phyloP scores from a whole-genome alignment of 1,140 invertebrate genomes.

The Hycleus cichorii region DNA sequence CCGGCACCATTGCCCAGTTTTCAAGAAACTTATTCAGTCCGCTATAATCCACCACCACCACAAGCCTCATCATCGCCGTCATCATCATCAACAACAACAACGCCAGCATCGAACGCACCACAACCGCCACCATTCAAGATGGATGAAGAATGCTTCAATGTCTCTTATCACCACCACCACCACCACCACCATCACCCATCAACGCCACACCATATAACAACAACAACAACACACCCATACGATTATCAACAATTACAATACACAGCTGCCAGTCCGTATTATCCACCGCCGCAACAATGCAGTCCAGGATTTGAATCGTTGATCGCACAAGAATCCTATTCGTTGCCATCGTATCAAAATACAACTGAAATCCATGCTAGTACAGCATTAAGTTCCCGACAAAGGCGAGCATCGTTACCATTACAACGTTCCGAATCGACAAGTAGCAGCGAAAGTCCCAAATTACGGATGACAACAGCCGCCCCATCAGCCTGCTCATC shows the following conservation, averaged over 20 bases:
- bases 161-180: slow-evolving; percentile 45
- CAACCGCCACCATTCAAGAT: slow-evolving; percentile 54
- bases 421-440: slow-evolving; percentile 69
- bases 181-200: slow-evolving; percentile 44
- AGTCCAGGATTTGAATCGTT: slow-evolving; percentile 47
- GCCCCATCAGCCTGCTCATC: slow-evolving; percentile 59
- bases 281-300: slow-evolving; percentile 48
- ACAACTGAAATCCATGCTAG: slow-evolving; percentile 50
- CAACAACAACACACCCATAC: slow-evolving; percentile 47
- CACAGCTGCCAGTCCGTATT: slow-evolving; percentile 46
- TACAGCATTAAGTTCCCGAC: slow-evolving; percentile 50
- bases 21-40: slow-evolving; percentile 75
- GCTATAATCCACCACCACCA: slow-evolving; percentile 46
- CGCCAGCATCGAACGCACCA: neutral
- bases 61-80: slow-evolving; percentile 36
- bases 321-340: slow-evolving; percentile 51
- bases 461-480: slow-evolving; percentile 46
- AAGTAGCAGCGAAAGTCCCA: slow-evolving; percentile 59
- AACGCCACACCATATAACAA: slow-evolving; percentile 37
- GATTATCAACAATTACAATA: slow-evolving; percentile 53
- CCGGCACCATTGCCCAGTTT: slow-evolving; percentile 69
- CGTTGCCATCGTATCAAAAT: slow-evolving; percentile 50
- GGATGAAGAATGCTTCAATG: slow-evolving; percentile 66
- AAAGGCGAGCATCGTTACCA: slow-evolving; percentile 63
- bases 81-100: slow-evolving; percentile 40